phyloP scores from a whole-genome alignment of 2,888 invertebrate genomes.

The Empis stercorea region DNA sequence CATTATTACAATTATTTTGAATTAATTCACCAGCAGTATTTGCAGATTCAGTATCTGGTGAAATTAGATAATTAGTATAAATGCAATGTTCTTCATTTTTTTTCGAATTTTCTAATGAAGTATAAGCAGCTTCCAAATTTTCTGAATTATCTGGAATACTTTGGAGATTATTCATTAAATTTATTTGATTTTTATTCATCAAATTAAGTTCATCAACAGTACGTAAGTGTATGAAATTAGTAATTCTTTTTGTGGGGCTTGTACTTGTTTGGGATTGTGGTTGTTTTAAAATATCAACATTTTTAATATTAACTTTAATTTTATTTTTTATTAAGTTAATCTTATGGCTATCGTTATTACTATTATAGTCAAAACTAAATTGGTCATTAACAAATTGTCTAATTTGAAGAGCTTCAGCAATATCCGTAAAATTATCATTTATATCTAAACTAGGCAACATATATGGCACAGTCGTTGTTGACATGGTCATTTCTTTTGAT shows the following conservation, averaged over 20 bases:
- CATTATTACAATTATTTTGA: constrained; percentile 1
- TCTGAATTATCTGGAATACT: constrained; percentile 8
- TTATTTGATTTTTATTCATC: constrained; percentile 34
- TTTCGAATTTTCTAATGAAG: constrained; percentile 16
- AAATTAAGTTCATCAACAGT: constrained; percentile 35
- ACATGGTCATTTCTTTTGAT: too few species aligned
- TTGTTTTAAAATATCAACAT: constrained; percentile 28
- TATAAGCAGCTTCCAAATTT: constrained; percentile 6
- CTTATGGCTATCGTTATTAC: too few species aligned
- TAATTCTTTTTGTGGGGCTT: constrained; percentile 20
- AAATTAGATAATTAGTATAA: constrained; percentile 10
- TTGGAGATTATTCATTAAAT: constrained; percentile 26
- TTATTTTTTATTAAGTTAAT: constrained; percentile 8
- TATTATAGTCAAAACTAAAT: too few species aligned
- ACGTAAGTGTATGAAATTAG: constrained; percentile 27
- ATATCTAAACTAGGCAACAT: too few species aligned
- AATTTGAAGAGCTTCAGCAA: too few species aligned
- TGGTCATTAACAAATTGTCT: too few species aligned
- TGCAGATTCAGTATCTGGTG: constrained; percentile 9
- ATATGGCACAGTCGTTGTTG: too few species aligned
- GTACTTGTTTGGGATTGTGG: constrained; percentile 22
- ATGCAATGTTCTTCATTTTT: constrained; percentile 14
- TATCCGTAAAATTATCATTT: too few species aligned
- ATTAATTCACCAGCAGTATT: not conserved
- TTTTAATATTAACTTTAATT: constrained; percentile 31